Evolutionary conservation across 1,140 invertebrate species (phyloP), one percentile per base, ranked within the genome.

Genomic region (Tetramorium simillimum): DNA sequence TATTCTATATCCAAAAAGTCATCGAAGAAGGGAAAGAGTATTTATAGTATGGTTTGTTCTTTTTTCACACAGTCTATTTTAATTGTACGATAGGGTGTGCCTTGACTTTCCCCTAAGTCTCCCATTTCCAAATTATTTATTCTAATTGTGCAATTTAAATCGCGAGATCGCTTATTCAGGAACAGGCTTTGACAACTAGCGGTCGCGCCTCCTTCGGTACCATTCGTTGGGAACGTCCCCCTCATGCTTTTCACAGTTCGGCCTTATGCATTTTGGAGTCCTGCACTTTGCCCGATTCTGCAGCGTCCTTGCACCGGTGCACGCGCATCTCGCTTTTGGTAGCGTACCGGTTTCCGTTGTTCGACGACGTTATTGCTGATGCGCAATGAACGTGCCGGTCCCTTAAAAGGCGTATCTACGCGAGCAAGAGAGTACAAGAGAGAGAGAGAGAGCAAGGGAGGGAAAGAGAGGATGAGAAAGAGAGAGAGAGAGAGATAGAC

Each of bases 281-380:
- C 78, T 90, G 89, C 88, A 89, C 77, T 90, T 82, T 60, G 77
- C 85, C 88, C 58, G 87, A 63, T 88, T 77, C 88, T 46, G 21
- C 24, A 7, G 56, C 88, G 85, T 63, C 75, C 77, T 53, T 84
- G 89, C 88, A 87, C 60, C 85, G 78, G 28, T 87, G 88, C 65
- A 85, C 60, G 69, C 86, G 67, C 58, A 89, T 86, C 87, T 89
- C 21, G 73, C 49, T 46, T 62, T 37, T 53, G 70, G 46, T 77
- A 33, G 67, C 53, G 85, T 89, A 91, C 89, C 84, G 90, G 87
- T 90, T 90, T 86, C 78, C 84, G 86, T 85, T 88, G 87, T 90
- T 86, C 76, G 86, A 88, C 86, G 63, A 76, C 72, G 86, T 92
- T 90, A 92, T 89, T 10, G 89, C 70, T 89, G 90, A 92, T 92